Conservation (phyloP, 2,888 invertebrate species). For the Mythimna lalbum region DNA sequence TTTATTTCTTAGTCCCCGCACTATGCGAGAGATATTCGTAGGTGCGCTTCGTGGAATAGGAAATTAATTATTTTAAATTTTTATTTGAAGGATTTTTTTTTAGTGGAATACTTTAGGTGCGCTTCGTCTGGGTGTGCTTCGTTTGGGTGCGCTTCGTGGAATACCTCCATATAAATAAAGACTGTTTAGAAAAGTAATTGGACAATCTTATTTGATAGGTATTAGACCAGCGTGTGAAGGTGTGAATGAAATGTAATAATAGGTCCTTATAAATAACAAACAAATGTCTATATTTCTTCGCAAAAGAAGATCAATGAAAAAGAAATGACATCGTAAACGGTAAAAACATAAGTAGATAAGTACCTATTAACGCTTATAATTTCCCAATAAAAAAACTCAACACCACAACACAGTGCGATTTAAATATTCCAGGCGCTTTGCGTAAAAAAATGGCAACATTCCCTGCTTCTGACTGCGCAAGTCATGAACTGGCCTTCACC, state of each 20-base stretch:
- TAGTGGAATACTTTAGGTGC: too few species aligned
- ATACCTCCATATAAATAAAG: too few species aligned
- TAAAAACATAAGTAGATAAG: too few species aligned
- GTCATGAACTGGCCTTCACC: conserved; percentile 76
- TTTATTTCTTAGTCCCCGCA: too few species aligned
- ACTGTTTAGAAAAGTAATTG: not conserved
- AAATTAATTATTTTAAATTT: too few species aligned
- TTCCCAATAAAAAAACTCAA: not conserved
- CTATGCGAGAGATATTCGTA: too few species aligned
- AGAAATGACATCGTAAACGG: not conserved
- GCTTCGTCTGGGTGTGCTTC: too few species aligned
- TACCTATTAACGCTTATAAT: too few species aligned
- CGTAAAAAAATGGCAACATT: conserved; percentile 58
- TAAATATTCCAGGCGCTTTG: conserved; percentile 2
- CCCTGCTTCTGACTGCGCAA: conserved; percentile 71
- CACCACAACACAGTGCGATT: conserved; percentile 6
- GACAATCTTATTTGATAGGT: not conserved
- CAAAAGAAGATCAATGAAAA: not conserved
- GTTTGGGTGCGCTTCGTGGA: too few species aligned
- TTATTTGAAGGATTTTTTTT: too few species aligned
- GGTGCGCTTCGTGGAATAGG: too few species aligned
- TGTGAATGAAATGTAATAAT: not conserved
- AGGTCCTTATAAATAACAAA: not conserved
- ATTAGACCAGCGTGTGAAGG: not conserved
- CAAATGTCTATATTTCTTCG: not conserved